These are phyloP conservation scores for Caenorhabditis sinica DNA, from an alignment of 2,888 invertebrate species.

Conservation along the genomic window DNA sequence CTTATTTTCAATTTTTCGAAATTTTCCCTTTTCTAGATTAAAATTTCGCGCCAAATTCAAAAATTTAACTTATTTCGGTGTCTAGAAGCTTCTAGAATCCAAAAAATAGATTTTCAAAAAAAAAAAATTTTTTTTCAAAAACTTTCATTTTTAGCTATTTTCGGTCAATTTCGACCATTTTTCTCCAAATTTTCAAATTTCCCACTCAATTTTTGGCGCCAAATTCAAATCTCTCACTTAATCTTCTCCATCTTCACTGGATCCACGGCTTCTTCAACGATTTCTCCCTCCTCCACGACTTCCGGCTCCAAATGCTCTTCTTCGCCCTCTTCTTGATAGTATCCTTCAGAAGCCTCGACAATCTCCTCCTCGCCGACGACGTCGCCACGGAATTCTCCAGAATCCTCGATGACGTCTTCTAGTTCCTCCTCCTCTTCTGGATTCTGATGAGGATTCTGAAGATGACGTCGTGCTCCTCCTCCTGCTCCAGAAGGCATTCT, in stretches of 20 bases:
- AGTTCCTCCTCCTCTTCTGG: not conserved
- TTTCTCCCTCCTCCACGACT: not conserved
- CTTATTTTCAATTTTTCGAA: no score
- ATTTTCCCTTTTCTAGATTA: no score
- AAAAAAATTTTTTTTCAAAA: not conserved
- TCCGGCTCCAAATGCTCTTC: constrained; percentile 21
- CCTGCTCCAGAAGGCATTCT: constrained; percentile 26
- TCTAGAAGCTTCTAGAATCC: no score
- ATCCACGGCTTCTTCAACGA: not conserved
- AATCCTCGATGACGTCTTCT: constrained; percentile 7
- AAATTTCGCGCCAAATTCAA: no score
- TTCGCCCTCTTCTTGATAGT: not conserved
- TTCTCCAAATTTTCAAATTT: not conserved
- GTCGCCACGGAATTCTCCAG: constrained; percentile 11
- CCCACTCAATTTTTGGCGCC: constrained; percentile 36
- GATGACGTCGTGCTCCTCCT: no score
- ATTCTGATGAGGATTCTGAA: not conserved
- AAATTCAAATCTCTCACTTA: constrained; percentile 27
- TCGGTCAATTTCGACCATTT: no score
- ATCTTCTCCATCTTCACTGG: constrained; percentile 40
- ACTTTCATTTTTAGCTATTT: not conserved
- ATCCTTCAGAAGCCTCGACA: not conserved
- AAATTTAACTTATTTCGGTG: no score
- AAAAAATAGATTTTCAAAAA: no score
- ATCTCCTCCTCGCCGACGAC: not conserved